Conservation (phyloP, 2,113 vertebrate genomes). For the Vulpes ferrilata region DNA sequence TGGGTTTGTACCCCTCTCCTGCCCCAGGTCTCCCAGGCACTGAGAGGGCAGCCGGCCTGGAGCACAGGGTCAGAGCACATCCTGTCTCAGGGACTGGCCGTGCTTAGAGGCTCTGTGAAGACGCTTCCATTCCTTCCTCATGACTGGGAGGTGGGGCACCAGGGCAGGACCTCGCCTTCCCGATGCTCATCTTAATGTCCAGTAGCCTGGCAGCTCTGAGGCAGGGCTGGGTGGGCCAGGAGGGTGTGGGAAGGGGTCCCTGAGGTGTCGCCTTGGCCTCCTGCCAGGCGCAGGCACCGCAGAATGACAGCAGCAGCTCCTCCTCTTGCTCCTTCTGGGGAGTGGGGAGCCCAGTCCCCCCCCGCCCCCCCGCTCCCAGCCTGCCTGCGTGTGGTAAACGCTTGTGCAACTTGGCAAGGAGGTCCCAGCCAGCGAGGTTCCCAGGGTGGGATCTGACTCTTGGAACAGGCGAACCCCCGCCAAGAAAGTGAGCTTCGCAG, state of each 20-base stretch:
- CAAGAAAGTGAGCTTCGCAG: slow-evolving; percentile 84
- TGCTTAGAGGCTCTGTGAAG: slow-evolving; percentile 65
- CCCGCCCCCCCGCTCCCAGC: slow-evolving; percentile 79
- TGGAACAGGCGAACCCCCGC: slow-evolving; percentile 86
- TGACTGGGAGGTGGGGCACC: slow-evolving; percentile 35
- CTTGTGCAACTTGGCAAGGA: slow-evolving; percentile 86
- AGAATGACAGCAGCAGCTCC: neutral
- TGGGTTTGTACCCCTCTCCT: neutral
- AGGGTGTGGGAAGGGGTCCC: neutral
- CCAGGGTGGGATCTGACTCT: slow-evolving; percentile 87
- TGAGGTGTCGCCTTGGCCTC: neutral
- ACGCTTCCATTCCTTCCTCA: slow-evolving; percentile 52
- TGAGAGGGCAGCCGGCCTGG: neutral
- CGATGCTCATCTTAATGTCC: neutral
- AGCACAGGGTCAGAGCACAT: neutral
- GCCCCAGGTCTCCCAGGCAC: neutral
- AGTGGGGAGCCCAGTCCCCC: slow-evolving; percentile 68
- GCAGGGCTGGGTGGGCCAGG: neutral
- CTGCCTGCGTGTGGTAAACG: slow-evolving; percentile 86
- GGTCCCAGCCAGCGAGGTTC: slow-evolving; percentile 82
- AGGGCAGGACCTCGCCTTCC: neutral
- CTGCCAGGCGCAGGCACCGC: neutral
- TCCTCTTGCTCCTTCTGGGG: neutral
- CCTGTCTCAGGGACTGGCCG: slow-evolving; percentile 46
- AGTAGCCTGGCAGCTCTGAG: neutral